These are phyloP conservation scores for Toxostoma redivivum DNA, from an alignment of 2,113 vertebrate genomes.

Conservation along the genomic window DNA sequence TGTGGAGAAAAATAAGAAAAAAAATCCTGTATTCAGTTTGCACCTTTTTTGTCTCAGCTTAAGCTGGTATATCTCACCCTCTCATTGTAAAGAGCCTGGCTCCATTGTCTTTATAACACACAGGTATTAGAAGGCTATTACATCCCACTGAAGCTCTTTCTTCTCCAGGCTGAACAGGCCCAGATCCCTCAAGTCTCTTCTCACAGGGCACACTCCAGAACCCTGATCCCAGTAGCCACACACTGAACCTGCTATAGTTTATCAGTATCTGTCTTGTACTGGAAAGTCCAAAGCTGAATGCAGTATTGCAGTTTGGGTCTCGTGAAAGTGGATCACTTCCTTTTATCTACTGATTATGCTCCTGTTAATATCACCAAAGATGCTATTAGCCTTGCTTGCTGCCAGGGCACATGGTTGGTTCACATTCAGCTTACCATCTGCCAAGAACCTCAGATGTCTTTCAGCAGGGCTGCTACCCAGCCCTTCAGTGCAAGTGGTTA, in stretches of 20 bases:
- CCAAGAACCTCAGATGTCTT: not conserved
- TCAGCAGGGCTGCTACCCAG: not conserved
- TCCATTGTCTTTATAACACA: not conserved
- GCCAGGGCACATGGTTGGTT: not conserved
- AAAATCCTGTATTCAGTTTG: not conserved
- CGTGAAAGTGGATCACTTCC: not conserved
- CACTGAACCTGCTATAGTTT: not conserved
- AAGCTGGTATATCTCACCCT: not conserved
- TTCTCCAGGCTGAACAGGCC: not conserved
- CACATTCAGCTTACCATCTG: not conserved
- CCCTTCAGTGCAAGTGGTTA: not conserved
- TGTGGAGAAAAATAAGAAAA: not conserved
- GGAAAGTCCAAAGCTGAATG: not conserved
- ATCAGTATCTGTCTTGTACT: not conserved
- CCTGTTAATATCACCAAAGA: not conserved
- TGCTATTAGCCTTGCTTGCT: not conserved
- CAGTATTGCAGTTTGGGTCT: not conserved
- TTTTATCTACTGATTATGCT: not conserved
- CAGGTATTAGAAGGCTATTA: not conserved
- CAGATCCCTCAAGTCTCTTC: not conserved
- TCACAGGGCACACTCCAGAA: not conserved
- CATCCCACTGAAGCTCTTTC: not conserved
- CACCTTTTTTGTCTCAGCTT: not conserved
- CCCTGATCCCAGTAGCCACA: not conserved
- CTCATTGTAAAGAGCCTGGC: not conserved